These are phyloP conservation scores for Vanessa cardui DNA, from an alignment of 2,888 invertebrate species.

Conservation along the genomic window DNA sequence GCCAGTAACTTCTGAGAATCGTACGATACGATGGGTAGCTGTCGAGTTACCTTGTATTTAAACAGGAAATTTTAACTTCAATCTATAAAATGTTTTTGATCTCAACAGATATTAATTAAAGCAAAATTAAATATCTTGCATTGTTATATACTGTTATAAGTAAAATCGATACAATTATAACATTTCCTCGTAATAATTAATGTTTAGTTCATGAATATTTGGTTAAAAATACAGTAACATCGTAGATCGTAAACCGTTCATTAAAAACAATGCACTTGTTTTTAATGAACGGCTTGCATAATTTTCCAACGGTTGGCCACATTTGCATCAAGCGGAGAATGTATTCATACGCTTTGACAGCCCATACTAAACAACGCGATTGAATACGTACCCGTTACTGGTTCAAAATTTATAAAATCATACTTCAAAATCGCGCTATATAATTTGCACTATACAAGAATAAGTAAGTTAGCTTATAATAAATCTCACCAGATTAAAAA, in stretches of 20 bases:
- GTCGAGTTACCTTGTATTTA: too few species aligned
- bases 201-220: too few species aligned
- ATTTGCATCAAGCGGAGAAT: slow-evolving; percentile 28
- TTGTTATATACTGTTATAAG: too few species aligned
- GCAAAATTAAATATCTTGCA: too few species aligned
- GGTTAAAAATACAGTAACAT: neutral
- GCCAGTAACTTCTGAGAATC: neutral
- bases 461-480: neutral
- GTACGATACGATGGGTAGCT: neutral
- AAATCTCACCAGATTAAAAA: too few species aligned
- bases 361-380: slow-evolving; percentile 4
- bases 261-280: slow-evolving; percentile 13
- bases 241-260: too few species aligned
- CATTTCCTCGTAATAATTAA: too few species aligned
- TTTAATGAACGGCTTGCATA: slow-evolving; percentile 26
- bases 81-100: too few species aligned
- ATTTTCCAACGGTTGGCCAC: slow-evolving; percentile 25
- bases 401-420: neutral
- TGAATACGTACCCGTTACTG: neutral
- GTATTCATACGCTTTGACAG: slow-evolving; percentile 31
- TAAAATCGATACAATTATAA: too few species aligned
- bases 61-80: too few species aligned
- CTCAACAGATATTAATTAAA: too few species aligned
- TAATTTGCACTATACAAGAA: neutral
- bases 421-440: neutral